Percentiles rank a stretch among this genome's conserved stretches.
These are phyloP conservation scores for Stichopus chloronotus DNA, from an alignment of 35 echinoderm and acorn worm species.

Conservation along the genomic window DNA sequence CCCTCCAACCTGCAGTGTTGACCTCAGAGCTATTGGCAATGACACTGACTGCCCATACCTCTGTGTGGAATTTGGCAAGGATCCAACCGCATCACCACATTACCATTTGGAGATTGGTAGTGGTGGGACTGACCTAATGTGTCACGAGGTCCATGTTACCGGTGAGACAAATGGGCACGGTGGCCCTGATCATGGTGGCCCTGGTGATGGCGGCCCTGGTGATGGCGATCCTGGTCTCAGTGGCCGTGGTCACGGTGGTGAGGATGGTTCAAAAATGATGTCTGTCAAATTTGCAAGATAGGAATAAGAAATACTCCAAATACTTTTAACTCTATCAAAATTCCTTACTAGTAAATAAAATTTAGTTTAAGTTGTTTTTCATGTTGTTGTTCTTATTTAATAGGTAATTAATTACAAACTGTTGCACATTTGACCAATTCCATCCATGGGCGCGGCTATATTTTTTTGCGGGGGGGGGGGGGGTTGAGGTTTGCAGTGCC, in stretches of 20 bases:
- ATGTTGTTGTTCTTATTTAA: no score
- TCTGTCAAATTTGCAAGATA: neutral
- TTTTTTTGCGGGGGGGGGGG: no score
- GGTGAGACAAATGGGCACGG: neutral
- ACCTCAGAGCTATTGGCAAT: conserved; percentile 26
- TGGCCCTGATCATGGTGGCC: neutral
- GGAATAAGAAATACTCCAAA: neutral
- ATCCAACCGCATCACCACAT: neutral
- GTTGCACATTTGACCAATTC: no score
- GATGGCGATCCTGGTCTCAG: neutral
- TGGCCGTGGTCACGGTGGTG: neutral
- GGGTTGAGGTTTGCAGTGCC: no score
- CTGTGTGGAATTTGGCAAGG: conserved; percentile 47
- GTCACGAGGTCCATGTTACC: neutral
- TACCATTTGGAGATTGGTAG: conserved; percentile 23
- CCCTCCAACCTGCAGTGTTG: conserved; percentile 7
- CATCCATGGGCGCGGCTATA: no score
- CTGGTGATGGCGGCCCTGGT: neutral
- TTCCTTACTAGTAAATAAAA: no score
- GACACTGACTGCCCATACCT: conserved; percentile 25
- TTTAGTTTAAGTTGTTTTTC: no score
- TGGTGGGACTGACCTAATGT: neutral
- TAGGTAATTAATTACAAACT: no score
- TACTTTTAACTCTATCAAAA: no score
- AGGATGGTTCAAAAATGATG: neutral